These are phyloP conservation scores for Mus minutoides DNA, from an alignment of 2,797 vertebrate genomes.

Conservation along the genomic window DNA sequence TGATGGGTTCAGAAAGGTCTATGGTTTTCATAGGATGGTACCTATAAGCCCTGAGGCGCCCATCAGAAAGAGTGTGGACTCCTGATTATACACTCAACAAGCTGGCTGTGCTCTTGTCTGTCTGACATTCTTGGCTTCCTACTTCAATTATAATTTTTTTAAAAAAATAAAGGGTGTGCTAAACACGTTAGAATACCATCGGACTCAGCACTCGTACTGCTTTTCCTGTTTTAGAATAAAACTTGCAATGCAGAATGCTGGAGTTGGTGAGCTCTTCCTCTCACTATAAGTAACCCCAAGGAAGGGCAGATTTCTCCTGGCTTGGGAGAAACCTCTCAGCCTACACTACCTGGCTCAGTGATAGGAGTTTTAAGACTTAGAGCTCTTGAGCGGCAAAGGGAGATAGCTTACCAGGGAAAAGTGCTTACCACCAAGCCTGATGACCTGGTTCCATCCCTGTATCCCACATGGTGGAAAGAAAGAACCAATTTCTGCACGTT, in stretches of 20 bases:
- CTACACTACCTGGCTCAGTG: rapidly evolving
- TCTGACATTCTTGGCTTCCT: neutral
- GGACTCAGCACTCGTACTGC: neutral
- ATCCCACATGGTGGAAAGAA: neutral
- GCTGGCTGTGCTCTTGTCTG: neutral
- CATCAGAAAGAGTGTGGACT: neutral
- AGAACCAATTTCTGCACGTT: neutral
- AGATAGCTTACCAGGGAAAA: neutral
- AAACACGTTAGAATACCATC: neutral
- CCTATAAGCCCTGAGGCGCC: neutral
- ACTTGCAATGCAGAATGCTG: neutral
- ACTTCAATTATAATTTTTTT: neutral
- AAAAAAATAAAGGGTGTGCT: neutral
- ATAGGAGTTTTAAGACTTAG: neutral
- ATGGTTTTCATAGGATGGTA: neutral
- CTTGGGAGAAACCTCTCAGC: neutral
- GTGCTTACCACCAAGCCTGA: neutral
- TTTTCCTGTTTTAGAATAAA: neutral
- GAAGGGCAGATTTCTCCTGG: neutral
- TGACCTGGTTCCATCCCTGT: too few species aligned
- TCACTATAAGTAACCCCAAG: neutral
- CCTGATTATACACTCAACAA: neutral
- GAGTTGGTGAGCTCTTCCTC: neutral
- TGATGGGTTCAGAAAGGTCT: neutral
- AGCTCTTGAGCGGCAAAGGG: neutral